phyloP scores from a whole-genome alignment of 2,113 vertebrate species.

The Salvator merianae region DNA sequence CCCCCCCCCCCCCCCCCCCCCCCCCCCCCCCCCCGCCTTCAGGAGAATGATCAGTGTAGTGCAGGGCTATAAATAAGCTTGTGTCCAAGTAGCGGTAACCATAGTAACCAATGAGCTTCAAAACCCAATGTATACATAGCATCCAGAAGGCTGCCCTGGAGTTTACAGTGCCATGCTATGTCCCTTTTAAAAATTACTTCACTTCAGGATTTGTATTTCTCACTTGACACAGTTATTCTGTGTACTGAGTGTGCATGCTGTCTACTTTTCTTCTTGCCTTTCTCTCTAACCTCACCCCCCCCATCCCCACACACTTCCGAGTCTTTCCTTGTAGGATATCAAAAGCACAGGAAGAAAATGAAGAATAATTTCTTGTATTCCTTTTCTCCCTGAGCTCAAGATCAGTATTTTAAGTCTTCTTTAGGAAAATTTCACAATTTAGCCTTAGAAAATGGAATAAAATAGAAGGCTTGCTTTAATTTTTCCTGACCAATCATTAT shows the following conservation, averaged over 20 bases:
- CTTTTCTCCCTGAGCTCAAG: neutral
- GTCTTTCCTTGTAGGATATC: neutral
- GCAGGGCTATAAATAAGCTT: conserved; percentile 76
- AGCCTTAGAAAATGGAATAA: neutral
- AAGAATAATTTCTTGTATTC: neutral
- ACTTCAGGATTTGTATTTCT: conserved; percentile 42
- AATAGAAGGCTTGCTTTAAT: too few species aligned
- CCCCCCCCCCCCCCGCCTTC: conserved; percentile 69
- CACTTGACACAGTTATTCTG: conserved; percentile 20
- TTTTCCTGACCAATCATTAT: too few species aligned
- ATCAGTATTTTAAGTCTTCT: neutral
- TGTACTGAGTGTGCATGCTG: neutral
- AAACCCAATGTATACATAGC: conserved; percentile 52
- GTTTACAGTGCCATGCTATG: conserved; percentile 57
- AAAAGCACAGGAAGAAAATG: neutral
- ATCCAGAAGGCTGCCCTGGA: conserved; percentile 59
- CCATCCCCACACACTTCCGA: too few species aligned
- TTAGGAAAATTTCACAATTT: neutral
- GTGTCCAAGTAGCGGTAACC: conserved; percentile 70
- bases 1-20: too few species aligned
- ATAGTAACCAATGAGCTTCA: conserved; percentile 72
- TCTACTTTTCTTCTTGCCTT: neutral
- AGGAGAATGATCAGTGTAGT: conserved; percentile 72
- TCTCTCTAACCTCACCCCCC: fast-evolving
- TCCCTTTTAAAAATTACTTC: conserved; percentile 53